Conservation (phyloP, 2,113 vertebrate species). For the Nycticryphes semicollaris region DNA sequence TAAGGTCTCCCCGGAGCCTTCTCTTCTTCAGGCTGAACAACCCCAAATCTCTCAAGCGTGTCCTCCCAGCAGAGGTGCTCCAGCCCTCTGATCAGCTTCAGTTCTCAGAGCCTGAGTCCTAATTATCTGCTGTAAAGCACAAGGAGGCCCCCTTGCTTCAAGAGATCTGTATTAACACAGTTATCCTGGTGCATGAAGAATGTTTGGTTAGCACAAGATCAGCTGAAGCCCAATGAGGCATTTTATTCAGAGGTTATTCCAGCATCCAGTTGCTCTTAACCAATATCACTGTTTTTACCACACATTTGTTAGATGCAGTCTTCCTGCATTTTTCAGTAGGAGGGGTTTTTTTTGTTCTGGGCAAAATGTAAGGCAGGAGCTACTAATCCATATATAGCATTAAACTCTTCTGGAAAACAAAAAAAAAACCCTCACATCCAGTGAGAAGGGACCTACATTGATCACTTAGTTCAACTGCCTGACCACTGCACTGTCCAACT, state of each 20-base stretch:
- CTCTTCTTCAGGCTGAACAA: neutral
- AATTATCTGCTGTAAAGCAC: neutral
- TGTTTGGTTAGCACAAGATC: neutral
- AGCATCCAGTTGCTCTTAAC: neutral
- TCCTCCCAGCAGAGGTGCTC: neutral
- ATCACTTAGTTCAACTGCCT: no score
- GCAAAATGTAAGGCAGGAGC: neutral
- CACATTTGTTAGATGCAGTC: accelerated
- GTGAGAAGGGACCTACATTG: neutral
- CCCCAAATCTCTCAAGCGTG: neutral
- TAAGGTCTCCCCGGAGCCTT: neutral
- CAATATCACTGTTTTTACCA: accelerated
- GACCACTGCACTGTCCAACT: neutral
- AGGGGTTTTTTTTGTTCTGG: neutral
- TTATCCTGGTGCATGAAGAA: accelerated
- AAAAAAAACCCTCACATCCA: neutral
- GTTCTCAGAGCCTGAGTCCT: neutral
- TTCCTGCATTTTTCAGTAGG: no score
- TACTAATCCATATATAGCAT: neutral
- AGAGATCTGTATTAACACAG: neutral
- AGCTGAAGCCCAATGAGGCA: neutral
- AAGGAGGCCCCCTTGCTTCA: neutral
- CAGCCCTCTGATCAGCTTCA: neutral
- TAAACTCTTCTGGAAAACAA: neutral
- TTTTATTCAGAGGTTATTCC: neutral